Base-by-base conservation (phyloP, 1,140 invertebrate genomes). In the Planococcus citri region DNA sequence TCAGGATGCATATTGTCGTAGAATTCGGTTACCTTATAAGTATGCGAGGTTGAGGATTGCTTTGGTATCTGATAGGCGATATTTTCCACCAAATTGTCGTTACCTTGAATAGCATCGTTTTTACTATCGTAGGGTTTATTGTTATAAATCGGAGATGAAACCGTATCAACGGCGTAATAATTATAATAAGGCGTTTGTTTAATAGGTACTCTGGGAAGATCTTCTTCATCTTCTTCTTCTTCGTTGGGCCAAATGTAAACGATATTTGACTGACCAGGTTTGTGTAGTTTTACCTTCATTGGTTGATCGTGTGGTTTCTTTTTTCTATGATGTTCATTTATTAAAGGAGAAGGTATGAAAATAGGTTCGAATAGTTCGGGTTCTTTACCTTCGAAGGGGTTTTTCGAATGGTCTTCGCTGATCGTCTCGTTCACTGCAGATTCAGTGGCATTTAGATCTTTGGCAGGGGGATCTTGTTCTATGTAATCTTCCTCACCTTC, bases 361-460 rank as follows among this genome's bases (percentile, higher is more conserved):
- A 89, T 86, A 0, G 87, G 87, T 74, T 87, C 86, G 74, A 89
- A 88, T 41, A 79, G 79, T 77, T 85, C 80, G 0, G 82, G 83
- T 17, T 82, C 75, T 74, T 82, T 75, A 41, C 78, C 76, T 29
- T 79, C 74, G 72, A 73, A 71, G 17, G 71, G 72, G 38, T 74
- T 71, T 6, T 77, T 79, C 41, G 82, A 81, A 72, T 82, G 78
- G 1, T 73, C 73, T 12, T 73, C 72, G 8, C 38, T 33, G n/a
- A 58, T 24, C 10, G 22, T 27, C 10, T 27, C 60, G 10, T 24
- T 27, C 2, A 73, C 73, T 14, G 70, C 72, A 21, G 61, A 29
- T n/a, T 38, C 22, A 12, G 72, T 70, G 0, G 73, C 38, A 22
- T 72, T 71, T 10, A 73, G 70, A 14, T 27, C 25, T 24, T 27